These are phyloP conservation scores for Miichthys miiuy DNA, from an alignment of 2,797 vertebrate species.

Conservation along the genomic window DNA sequence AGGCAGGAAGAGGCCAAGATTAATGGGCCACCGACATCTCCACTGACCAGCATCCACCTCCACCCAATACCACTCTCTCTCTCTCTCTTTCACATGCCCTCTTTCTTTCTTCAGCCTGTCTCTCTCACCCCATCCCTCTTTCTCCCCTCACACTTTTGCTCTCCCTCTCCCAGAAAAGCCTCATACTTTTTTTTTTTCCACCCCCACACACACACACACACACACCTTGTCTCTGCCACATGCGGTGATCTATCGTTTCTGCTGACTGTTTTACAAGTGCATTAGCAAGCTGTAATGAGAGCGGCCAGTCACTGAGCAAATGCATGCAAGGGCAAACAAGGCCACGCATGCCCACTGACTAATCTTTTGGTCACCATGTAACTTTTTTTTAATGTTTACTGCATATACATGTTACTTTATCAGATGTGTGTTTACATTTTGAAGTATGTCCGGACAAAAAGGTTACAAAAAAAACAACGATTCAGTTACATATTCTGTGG, in stretches of 20 bases:
- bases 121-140: constrained; percentile 58
- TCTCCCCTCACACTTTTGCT: constrained; percentile 54
- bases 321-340: constrained; percentile 90
- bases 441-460: not conserved
- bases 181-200: constrained; percentile 46
- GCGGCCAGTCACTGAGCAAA: constrained; percentile 95
- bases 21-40: constrained; percentile 96
- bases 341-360: constrained; percentile 69
- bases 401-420: not conserved
- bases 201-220: constrained; percentile 52
- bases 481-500: not conserved
- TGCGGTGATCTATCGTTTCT: constrained; percentile 97
- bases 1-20: constrained; percentile 98
- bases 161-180: constrained; percentile 47
- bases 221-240: constrained; percentile 90
- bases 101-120: constrained; percentile 56
- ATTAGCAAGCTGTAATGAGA: constrained; percentile 99
- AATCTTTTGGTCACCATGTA: constrained; percentile 1
- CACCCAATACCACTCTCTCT: constrained; percentile 81
- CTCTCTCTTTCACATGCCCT: constrained; percentile 48
- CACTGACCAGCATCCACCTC: constrained; percentile 98
- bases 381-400: not conserved
- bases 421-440: constrained; percentile 1
- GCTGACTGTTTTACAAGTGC: constrained; percentile 99
- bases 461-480: not conserved